A percentile compares a stretch with the other conserved stretches of the same genome.
Conservation (phyloP, 2,113 vertebrate species). For the Ploceus nigricollis region DNA sequence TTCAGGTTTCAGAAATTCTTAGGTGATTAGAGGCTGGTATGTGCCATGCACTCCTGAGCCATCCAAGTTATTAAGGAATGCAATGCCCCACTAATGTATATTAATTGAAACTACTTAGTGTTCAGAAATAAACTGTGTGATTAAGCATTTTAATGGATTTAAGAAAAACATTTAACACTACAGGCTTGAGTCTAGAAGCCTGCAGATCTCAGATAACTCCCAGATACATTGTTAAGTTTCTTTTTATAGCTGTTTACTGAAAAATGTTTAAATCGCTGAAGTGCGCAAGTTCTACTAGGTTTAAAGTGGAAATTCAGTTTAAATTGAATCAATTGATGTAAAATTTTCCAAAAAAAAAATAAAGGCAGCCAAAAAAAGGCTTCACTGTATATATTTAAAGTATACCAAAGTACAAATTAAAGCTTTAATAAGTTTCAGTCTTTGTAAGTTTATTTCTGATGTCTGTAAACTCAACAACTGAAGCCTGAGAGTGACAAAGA, state of each 20-base stretch:
- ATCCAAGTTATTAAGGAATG: not conserved
- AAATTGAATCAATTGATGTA: not conserved
- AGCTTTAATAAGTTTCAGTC: not conserved
- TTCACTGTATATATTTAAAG: not conserved
- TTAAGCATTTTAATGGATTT: not conserved
- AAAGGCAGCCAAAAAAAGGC: fast-evolving
- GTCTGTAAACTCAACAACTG: not conserved
- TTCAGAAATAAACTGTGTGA: not conserved
- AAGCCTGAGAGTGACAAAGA: not conserved
- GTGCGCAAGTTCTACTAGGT: not conserved
- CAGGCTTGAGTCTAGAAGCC: not conserved
- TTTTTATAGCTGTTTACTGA: not conserved
- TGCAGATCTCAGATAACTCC: not conserved
- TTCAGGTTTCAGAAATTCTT: not conserved
- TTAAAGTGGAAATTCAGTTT: not conserved
- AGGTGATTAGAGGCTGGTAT: not conserved
- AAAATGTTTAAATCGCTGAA: not conserved
- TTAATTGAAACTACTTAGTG: not conserved
- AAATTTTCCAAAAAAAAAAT: not conserved
- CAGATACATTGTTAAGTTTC: not conserved
- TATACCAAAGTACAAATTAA: not conserved
- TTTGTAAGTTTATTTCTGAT: not conserved
- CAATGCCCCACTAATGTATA: not conserved
- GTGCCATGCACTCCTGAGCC: not conserved
- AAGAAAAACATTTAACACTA: not conserved